Conservation (phyloP, 2,113 vertebrate genomes). For the Vidua macroura region DNA sequence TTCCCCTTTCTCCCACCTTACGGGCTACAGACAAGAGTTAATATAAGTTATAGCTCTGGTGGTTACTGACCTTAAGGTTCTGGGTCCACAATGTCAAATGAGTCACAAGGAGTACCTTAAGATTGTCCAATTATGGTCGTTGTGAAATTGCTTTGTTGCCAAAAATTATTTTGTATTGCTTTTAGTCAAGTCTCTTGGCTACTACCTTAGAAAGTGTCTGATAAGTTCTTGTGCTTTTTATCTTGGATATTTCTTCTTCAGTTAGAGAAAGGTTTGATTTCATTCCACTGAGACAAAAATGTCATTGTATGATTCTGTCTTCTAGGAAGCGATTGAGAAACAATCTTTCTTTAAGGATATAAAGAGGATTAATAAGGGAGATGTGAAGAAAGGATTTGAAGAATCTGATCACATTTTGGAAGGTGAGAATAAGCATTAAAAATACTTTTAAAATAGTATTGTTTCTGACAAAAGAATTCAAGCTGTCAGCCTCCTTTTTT, state of each 20-base stretch:
- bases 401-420: slow-evolving; percentile 87
- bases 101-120: not conserved
- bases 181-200: not conserved
- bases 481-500: not conserved
- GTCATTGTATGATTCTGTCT: not conserved
- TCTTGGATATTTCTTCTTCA: not conserved
- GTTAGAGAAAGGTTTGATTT: not conserved
- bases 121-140: not conserved
- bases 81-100: not conserved
- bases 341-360: slow-evolving; percentile 84
- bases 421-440: slow-evolving; percentile 71
- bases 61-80: not conserved
- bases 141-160: not conserved
- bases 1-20: not conserved
- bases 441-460: not conserved
- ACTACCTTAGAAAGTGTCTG: not conserved
- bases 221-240: not conserved
- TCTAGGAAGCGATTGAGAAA: slow-evolving; percentile 88
- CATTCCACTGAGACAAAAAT: not conserved
- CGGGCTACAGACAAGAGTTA: not conserved
- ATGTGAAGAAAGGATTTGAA: slow-evolving; percentile 85
- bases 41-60: not conserved
- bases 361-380: slow-evolving; percentile 84
- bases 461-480: not conserved
- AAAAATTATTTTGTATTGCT: not conserved